Conservation (phyloP, 2,113 vertebrate species). For the Nanorana parkeri region DNA sequence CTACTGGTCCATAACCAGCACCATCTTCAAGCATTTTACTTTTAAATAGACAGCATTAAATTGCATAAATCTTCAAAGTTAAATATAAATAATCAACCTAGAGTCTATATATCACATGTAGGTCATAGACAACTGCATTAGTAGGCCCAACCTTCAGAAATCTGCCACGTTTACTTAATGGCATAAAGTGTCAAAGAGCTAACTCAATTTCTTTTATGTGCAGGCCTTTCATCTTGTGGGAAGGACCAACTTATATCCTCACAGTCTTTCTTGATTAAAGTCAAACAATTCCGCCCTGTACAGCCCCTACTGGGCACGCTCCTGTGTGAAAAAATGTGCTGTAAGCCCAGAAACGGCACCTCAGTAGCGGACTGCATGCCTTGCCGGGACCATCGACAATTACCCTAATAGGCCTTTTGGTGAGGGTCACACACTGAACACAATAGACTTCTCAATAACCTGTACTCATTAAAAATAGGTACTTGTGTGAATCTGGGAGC, state of each 20-base stretch:
- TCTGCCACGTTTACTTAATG: conserved; percentile 26
- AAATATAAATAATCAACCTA: too few relatives aligned
- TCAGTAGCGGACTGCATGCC: conserved; percentile 69
- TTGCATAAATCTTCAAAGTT: too few relatives aligned
- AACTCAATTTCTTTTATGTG: conserved; percentile 65
- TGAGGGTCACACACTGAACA: conserved; percentile 81
- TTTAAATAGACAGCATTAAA: too few relatives aligned
- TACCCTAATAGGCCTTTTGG: conserved; percentile 70
- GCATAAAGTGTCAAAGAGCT: conserved; percentile 65
- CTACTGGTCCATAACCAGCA: too few relatives aligned
- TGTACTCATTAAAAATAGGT: conserved; percentile 79
- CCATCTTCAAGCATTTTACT: too few relatives aligned
- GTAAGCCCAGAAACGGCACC: conserved; percentile 68
- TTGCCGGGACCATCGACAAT: conserved; percentile 72
- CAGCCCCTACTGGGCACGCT: conserved; percentile 68
- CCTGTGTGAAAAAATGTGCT: conserved; percentile 73
- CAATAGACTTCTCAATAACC: conserved; percentile 81
- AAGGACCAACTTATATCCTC: conserved; percentile 66
- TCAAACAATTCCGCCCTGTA: conserved; percentile 72
- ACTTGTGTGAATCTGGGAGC: conserved; percentile 76
- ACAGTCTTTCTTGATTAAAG: conserved; percentile 67
- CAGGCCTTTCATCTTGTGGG: conserved; percentile 63
- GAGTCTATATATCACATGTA: not conserved
- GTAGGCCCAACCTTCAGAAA: not conserved
- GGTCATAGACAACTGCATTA: not conserved